Base-by-base conservation (phyloP, 1,140 invertebrate species). In the Lordiphosa stackelbergi region DNA sequence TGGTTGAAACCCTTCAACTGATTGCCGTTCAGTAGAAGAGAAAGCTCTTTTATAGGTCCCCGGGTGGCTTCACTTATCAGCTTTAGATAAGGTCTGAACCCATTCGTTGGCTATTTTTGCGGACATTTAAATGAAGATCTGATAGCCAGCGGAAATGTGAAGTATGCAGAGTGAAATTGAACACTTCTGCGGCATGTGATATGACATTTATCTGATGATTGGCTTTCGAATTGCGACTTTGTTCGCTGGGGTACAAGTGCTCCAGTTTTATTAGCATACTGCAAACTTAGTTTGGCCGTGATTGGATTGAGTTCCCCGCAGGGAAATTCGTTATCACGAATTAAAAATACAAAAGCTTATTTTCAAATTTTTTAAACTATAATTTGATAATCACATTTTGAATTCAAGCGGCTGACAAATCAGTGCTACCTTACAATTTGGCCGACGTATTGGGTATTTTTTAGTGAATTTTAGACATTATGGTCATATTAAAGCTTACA, bases 31-130 rank as follows among this genome's bases (percentile, higher is more conserved):
- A n/a, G 8, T 54, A 8, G 12, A n/a, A 34, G 4, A 19, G 2
- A n/a, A 1, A n/a, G 48, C 16, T 12, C 47, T 69, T 69, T 69
- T 72, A 72, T 72, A 69, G 52, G 22, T 37, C 38, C 49, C 1
- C 7, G 24, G 10, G 9, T 31, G 24, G 34, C 40, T 35, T 58
- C 28, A 34, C 54, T 66, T 55, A 48, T 51, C 38, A 42, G 34
- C 38, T 13, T 36, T 36, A 3, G 37, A 38, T 38, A 10, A 38
- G 24, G 47, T 52, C 24, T 13, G 19, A 22, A 11, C 3, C 43
- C 11, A 46, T 31, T 34, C 11, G 24, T 31, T 12, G n/a, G 28
- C n/a, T 24, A 13, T 22, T 43, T 22, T 46, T 46, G 10, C 3
- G 28, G 43, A 0, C 24, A 34, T 31, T 46, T 46, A 24, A 46